phyloP scores from a whole-genome alignment of 2,113 vertebrate species.

The Oxyruncus cristatus region DNA sequence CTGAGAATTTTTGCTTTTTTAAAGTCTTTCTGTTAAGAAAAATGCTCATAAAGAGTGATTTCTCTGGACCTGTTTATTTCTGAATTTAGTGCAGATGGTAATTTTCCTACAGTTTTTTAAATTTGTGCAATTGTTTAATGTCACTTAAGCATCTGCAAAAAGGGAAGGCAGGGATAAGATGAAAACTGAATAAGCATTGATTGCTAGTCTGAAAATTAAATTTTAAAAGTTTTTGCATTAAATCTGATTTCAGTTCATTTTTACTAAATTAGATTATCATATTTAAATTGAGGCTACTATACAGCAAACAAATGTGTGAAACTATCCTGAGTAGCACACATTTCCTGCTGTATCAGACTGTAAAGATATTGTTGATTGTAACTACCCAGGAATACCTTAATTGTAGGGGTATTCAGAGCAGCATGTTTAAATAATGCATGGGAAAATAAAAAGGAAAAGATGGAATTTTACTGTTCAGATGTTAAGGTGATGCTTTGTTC shows the following conservation, averaged over 20 bases:
- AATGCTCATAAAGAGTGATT: slow-evolving; percentile 64
- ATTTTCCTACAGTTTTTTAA: slow-evolving; percentile 70
- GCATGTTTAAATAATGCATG: slow-evolving; percentile 70
- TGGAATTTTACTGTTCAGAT: slow-evolving; percentile 58
- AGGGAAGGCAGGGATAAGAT: slow-evolving; percentile 64
- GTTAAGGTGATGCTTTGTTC: slow-evolving; percentile 2
- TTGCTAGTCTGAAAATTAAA: slow-evolving; percentile 73
- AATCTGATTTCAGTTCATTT: slow-evolving; percentile 74
- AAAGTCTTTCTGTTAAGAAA: slow-evolving; percentile 64
- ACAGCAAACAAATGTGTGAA: slow-evolving; percentile 50
- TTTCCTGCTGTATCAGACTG: slow-evolving; percentile 15
- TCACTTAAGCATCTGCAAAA: slow-evolving; percentile 73
- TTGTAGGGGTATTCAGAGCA: slow-evolving; percentile 32
- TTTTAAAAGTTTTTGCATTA: slow-evolving; percentile 72
- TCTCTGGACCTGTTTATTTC: slow-evolving; percentile 66
- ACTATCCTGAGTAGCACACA: neutral
- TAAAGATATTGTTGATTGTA: slow-evolving; percentile 26
- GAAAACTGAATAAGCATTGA: slow-evolving; percentile 77
- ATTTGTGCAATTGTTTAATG: slow-evolving; percentile 73
- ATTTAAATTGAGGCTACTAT: slow-evolving; percentile 64
- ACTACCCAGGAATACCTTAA: slow-evolving; percentile 33
- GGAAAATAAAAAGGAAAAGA: slow-evolving; percentile 38
- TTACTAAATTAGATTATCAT: slow-evolving; percentile 74
- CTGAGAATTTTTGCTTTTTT: slow-evolving; percentile 49
- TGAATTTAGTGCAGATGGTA: slow-evolving; percentile 70